Base-by-base conservation (phyloP, 2,888 invertebrate genomes). In the Phaedon cochleariae region DNA sequence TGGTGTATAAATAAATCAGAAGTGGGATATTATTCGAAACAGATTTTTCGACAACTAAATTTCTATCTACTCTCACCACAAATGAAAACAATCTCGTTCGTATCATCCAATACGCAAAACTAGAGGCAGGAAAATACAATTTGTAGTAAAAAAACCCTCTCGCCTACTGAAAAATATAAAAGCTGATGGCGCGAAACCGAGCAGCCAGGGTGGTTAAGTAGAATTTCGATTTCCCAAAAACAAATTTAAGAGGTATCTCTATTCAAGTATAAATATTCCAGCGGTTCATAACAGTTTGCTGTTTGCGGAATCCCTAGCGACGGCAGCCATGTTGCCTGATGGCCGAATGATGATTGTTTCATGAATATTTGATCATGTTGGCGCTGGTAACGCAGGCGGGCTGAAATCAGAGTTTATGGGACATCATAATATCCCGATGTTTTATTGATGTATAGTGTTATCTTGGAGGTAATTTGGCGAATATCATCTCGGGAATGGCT, bases 291-390 rank as follows among this genome's bases (percentile, higher is more conserved):
- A 84, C 83, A 80, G 83, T 83, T 82, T 81, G 82, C 79, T 80
- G 81, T 82, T 80, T 80, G 79, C 72, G 65, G 64, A 72, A 75
- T 75, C 81, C 83, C 81, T 72, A 67, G 80, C 74, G 80, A 79
- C 77, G 70, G 79, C 82, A 79, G 84, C 83, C 83, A 83, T 83
- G 83, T 83, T 83, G 83, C 77, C 77, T 84, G 84, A 84, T 84
- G 84, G 84, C 77, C 83, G 83, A 82, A 84, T 83, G 84, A 84
- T 84, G 84, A 84, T 84, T 84, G 84, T 84, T 84, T 83, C 81
- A 83, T 84, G 82, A 84, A 84, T 84, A 83, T 83, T 83, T 82
- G 76, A 84, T 81, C 74, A 74, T 72, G 68, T 52, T 59, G 67
- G 63, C 68, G 80, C 77, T 76, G 73, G 77, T 74, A 75, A 77